phyloP scores from a whole-genome alignment of 2,113 vertebrate genomes.

The Elgaria multicarinata region DNA sequence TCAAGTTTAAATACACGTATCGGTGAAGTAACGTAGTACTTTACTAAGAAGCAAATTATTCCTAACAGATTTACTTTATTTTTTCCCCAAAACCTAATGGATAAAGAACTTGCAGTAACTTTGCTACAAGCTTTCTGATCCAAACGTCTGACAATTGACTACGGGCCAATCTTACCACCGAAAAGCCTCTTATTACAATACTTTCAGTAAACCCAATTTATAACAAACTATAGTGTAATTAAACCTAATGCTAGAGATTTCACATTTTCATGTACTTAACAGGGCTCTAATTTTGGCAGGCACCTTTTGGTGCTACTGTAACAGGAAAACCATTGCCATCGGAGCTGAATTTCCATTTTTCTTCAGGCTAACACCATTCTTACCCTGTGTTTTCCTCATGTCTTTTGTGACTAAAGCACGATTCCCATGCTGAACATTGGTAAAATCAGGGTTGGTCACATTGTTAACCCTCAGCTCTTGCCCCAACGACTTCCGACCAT shows the following conservation, averaged over 20 bases:
- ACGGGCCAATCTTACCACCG: neutral
- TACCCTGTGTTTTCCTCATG: slow-evolving; percentile 99
- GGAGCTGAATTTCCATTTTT: neutral
- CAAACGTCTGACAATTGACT: neutral
- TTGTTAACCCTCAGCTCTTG: slow-evolving; percentile 99
- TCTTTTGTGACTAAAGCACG: slow-evolving; percentile 99
- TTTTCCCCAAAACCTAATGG: neutral
- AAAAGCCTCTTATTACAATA: neutral
- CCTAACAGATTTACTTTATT: neutral
- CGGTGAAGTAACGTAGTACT: neutral
- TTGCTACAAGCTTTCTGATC: neutral
- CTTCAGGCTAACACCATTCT: slow-evolving; percentile 26
- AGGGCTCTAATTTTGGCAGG: slow-evolving; percentile 4
- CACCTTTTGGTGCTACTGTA: slow-evolving; percentile 7
- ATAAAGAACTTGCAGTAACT: neutral
- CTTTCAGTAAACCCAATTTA: neutral
- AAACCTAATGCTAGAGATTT: neutral
- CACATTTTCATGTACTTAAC: neutral
- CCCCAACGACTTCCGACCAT: slow-evolving; percentile 99
- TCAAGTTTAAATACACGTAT: neutral
- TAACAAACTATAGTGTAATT: neutral
- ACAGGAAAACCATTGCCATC: neutral
- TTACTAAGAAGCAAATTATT: neutral
- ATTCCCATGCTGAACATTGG: slow-evolving; percentile 98
- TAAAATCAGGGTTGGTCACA: slow-evolving; percentile 94